Percentiles rank a stretch among this genome's conserved stretches.
Conservation (phyloP, 2,888 invertebrate species). For the Conchocele bisecta region DNA sequence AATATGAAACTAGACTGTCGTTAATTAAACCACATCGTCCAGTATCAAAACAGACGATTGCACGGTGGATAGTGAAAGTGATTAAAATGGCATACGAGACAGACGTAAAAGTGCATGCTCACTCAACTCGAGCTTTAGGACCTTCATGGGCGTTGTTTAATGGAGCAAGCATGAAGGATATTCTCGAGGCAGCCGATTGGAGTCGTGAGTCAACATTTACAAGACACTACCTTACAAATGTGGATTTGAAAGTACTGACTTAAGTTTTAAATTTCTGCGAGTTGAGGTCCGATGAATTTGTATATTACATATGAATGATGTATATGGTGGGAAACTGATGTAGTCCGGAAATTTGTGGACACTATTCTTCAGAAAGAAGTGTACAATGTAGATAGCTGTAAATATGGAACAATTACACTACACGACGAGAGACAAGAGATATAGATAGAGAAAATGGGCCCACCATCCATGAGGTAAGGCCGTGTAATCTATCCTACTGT, state of each 20-base stretch:
- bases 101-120: slow-evolving; percentile 16
- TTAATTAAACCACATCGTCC: background rate
- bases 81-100: slow-evolving; percentile 22
- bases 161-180: slow-evolving; percentile 11
- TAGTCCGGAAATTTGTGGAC: no score
- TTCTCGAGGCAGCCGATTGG: slow-evolving; percentile 28
- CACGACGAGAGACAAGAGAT: no score
- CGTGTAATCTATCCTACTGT: slow-evolving; percentile 22
- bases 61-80: slow-evolving; percentile 6
- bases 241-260: no score
- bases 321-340: no score
- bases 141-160: slow-evolving; percentile 32
- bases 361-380: no score
- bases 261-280: no score
- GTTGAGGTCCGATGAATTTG: no score
- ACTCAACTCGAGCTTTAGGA: slow-evolving; percentile 19
- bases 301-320: no score
- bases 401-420: no score
- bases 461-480: slow-evolving; percentile 17
- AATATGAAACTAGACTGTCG: no score
- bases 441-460: background rate
- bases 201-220: slow-evolving; percentile 12
- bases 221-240: background rate
- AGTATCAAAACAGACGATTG: slow-evolving; percentile 11
- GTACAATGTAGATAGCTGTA: no score